A percentile compares a stretch with the other conserved stretches of the same genome.
These are phyloP conservation scores for Drosophila melanosoma DNA, from an alignment of 2,888 invertebrate genomes.

Conservation along the genomic window DNA sequence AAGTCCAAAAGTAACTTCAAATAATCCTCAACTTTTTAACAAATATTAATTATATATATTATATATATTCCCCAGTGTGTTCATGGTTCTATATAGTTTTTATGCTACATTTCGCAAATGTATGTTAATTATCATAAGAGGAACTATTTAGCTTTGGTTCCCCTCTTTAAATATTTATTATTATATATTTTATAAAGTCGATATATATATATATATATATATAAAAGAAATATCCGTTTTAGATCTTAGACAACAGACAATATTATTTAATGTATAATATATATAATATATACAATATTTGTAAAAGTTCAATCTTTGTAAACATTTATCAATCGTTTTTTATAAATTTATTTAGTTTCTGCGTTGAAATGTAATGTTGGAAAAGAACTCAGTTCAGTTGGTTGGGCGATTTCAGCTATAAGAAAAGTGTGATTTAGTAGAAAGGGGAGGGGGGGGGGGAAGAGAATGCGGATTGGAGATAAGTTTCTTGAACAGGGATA, in stretches of 20 bases:
- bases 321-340: background rate
- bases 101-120: too few species aligned
- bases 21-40: background rate
- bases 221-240: too few species aligned
- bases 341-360: background rate
- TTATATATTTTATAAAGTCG: too few species aligned
- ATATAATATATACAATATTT: too few species aligned
- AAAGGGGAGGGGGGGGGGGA: background rate
- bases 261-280: too few species aligned
- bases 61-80: background rate
- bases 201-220: background rate
- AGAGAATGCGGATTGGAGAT: background rate
- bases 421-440: slow-evolving; percentile 6
- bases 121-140: background rate
- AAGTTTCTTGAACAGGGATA: slow-evolving; percentile 49
- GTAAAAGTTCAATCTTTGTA: too few species aligned
- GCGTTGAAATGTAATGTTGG: slow-evolving; percentile 6
- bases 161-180: background rate
- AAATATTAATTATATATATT: background rate
- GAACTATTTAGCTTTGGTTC: background rate
- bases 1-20: background rate
- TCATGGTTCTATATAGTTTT: background rate
- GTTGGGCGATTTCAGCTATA: slow-evolving; percentile 18
- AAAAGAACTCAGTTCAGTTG: slow-evolving; percentile 32
- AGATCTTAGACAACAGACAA: too few species aligned